Evolutionary conservation across 2,113 vertebrate genomes (phyloP).

Genomic region (Ptyas mucosa): DNA sequence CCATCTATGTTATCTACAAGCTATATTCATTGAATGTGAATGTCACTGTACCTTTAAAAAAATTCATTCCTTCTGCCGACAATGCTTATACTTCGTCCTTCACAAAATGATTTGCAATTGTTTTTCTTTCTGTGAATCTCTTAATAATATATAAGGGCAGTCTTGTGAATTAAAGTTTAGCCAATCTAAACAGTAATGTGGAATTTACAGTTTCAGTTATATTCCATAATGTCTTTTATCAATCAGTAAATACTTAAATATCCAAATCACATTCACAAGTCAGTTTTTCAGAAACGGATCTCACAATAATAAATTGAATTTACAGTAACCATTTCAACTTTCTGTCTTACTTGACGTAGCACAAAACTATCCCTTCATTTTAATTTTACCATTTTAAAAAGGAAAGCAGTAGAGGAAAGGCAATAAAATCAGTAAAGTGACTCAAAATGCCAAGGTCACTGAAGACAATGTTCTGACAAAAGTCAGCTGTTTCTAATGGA

Average conservation of each 20-base stretch:
- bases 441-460: neutral
- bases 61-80: neutral
- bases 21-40: neutral
- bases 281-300: neutral
- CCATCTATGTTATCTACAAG: neutral
- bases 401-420: neutral
- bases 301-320: neutral
- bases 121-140: neutral
- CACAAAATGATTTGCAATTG: neutral
- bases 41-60: neutral
- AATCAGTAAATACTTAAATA: neutral
- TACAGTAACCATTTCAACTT: neutral
- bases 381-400: neutral
- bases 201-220: neutral
- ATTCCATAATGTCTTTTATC: neutral
- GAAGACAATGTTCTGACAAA: neutral
- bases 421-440: slow-evolving; percentile 8
- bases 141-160: neutral
- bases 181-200: neutral
- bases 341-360: neutral
- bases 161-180: neutral
- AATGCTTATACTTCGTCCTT: neutral
- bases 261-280: neutral
- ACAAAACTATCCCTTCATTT: neutral
- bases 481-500: slow-evolving; percentile 22